Percentiles rank a stretch among this genome's conserved stretches.
These are phyloP conservation scores for Theodoxus fluviatilis DNA, from an alignment of 2,888 invertebrate species.

Conservation along the genomic window DNA sequence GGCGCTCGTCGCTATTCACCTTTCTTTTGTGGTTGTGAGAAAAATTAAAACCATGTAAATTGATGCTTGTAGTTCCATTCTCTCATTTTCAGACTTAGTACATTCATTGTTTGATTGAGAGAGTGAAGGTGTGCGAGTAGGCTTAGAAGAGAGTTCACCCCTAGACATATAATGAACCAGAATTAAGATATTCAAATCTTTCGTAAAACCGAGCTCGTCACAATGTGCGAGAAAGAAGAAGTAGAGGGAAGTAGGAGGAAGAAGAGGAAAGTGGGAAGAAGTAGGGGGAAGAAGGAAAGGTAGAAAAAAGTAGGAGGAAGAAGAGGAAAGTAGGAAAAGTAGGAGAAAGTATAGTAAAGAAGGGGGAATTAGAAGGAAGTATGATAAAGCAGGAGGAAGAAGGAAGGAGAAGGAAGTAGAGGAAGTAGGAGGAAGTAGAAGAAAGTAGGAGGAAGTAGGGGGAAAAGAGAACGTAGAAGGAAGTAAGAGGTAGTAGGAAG, in stretches of 20 bases:
- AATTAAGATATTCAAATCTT: too few relatives aligned
- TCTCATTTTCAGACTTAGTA: too few relatives aligned
- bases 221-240: too few relatives aligned
- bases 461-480: background rate
- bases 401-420: background rate
- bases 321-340: background rate
- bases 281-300: background rate
- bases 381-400: background rate
- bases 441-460: background rate
- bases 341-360: background rate
- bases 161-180: too few relatives aligned
- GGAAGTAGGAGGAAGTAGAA: background rate
- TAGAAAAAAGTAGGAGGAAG: background rate
- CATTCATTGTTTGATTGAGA: too few relatives aligned
- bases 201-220: too few relatives aligned
- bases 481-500: background rate
- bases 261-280: background rate
- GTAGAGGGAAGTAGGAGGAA: background rate
- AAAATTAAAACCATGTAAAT: too few relatives aligned
- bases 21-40: too few relatives aligned
- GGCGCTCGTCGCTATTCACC: too few relatives aligned
- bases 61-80: too few relatives aligned
- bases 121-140: too few relatives aligned
- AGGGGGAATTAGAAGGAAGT: background rate
- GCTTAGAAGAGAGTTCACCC: too few relatives aligned